Evolutionary conservation across 2,797 vertebrate genomes (phyloP).

Genomic region (Phoxinus dragarum): DNA sequence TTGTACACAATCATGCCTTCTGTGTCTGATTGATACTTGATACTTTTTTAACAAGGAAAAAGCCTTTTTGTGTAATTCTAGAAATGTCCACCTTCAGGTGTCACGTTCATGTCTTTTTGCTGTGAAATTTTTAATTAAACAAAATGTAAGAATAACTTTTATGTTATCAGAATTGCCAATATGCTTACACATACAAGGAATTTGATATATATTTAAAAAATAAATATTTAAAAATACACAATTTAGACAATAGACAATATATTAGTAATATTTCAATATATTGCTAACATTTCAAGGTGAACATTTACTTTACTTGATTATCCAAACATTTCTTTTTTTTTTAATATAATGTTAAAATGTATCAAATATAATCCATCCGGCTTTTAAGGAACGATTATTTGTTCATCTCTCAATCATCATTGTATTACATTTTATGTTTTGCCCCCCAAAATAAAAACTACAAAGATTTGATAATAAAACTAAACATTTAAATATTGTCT

Average conservation of each 20-base stretch:
- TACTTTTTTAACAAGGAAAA: neutral
- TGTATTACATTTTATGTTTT: neutral
- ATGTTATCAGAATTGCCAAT: neutral
- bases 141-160: neutral
- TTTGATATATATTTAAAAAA: neutral
- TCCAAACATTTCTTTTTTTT: neutral
- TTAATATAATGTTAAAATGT: neutral
- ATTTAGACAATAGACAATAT: too few relatives aligned
- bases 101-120: neutral
- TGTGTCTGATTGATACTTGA: neutral
- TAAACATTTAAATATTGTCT: neutral
- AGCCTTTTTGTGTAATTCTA: neutral
- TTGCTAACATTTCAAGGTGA: neutral
- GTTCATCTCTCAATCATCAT: neutral
- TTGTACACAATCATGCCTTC: neutral
- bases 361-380: neutral
- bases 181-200: neutral
- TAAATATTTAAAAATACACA: neutral
- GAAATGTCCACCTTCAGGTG: neutral
- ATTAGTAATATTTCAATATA: neutral
- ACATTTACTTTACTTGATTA: neutral
- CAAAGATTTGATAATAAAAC: neutral
- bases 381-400: neutral
- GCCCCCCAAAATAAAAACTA: neutral
- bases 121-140: neutral